Percentiles rank a stretch among this genome's conserved stretches.
Conservation (phyloP, 2,113 vertebrate species). For the Notarius lentiginosus region DNA sequence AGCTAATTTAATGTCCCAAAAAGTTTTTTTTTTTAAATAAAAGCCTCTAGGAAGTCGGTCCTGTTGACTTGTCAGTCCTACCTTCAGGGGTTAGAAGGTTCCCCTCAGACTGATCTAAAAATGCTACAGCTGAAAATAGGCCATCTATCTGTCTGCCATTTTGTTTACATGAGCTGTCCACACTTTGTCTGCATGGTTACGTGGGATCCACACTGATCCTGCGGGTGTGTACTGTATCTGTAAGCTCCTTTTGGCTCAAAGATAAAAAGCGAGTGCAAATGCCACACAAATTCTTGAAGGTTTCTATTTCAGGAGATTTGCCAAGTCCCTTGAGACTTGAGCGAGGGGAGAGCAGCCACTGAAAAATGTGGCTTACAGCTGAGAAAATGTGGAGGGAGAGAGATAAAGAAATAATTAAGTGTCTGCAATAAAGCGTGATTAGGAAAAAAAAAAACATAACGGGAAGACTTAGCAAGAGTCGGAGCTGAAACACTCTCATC, state of each 20-base stretch:
- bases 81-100: not conserved
- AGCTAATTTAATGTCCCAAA: not conserved
- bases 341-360: not conserved
- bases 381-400: not conserved
- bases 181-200: conserved; percentile 4
- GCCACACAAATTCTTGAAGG: conserved; percentile 23
- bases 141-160: conserved; percentile 4
- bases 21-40: not conserved
- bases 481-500: not conserved
- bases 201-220: not conserved
- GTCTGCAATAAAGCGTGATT: not conserved
- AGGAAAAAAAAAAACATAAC: not conserved
- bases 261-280: conserved; percentile 21
- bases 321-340: not conserved
- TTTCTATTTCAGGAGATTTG: not conserved
- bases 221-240: not conserved
- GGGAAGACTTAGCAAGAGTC: not conserved
- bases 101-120: not conserved
- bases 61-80: not conserved
- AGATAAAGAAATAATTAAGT: not conserved
- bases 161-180: conserved; percentile 22
- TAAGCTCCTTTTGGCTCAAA: conserved; percentile 8
- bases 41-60: not conserved
- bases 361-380: conserved; percentile 8
- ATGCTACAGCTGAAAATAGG: not conserved